phyloP scores from a whole-genome alignment of 2,888 invertebrate genomes.

The Eulithis testata region DNA sequence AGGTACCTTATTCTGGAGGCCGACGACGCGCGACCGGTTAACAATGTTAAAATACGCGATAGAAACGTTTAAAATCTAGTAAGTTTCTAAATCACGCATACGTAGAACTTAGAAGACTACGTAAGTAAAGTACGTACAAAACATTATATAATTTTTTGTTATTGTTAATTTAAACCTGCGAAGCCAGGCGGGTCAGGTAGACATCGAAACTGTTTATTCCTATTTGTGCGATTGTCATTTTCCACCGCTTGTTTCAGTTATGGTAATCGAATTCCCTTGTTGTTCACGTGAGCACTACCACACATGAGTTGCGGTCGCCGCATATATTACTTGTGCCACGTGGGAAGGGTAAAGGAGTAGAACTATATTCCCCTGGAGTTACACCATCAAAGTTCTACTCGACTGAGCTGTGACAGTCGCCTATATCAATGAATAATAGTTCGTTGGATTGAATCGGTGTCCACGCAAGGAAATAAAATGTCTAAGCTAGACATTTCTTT shows the following conservation, averaged over 20 bases:
- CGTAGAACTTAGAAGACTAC: no score
- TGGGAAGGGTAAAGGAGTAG: neutral
- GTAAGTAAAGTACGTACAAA: no score
- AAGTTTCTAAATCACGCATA: no score
- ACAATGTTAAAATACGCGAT: no score
- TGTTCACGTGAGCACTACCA: neutral
- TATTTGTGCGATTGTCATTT: neutral
- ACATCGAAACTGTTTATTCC: neutral
- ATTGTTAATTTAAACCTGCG: no score
- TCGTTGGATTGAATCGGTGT: neutral
- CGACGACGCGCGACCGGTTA: no score
- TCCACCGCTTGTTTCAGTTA: conserved; percentile 9
- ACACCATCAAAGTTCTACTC: neutral
- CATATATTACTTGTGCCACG: neutral
- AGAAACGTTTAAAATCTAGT: no score
- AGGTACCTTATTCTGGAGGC: conserved; percentile 33
- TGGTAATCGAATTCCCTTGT: conserved; percentile 2
- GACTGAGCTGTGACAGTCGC: conserved; percentile 11
- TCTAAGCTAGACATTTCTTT: neutral
- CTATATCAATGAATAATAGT: conserved; percentile 3
- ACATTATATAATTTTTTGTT: no score
- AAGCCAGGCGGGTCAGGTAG: no score
- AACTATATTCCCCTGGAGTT: neutral
- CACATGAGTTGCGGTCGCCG: neutral
- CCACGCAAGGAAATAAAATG: neutral